Conservation (phyloP, 92 coral and sea anemone genomes). For the Epizoanthus fatuus region DNA sequence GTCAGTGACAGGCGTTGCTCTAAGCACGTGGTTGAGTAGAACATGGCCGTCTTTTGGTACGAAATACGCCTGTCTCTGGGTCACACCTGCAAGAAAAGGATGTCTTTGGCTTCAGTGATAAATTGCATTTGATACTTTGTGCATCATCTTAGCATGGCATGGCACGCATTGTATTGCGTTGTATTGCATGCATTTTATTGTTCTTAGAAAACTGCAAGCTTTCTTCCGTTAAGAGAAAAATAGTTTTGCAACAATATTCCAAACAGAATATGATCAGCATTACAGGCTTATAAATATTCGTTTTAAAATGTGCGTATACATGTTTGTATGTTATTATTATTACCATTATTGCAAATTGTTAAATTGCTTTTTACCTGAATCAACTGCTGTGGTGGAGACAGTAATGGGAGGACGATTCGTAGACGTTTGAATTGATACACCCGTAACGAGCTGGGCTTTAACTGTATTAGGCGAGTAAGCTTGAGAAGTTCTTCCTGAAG, state of each 20-base stretch:
- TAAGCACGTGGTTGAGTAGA: constrained; percentile 18
- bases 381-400: not conserved
- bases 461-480: not conserved
- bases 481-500: not conserved
- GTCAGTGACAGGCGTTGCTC: not conserved
- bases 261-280: too few relatives aligned
- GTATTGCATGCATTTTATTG: too few relatives aligned
- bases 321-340: too few relatives aligned
- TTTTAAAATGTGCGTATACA: too few relatives aligned
- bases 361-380: not conserved
- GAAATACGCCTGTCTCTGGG: not conserved
- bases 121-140: too few relatives aligned
- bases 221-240: too few relatives aligned
- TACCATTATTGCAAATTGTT: too few relatives aligned
- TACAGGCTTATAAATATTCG: too few relatives aligned
- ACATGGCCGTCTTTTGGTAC: not conserved
- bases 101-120: not conserved
- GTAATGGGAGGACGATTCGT: not conserved
- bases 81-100: not conserved
- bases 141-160: not conserved
- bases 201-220: too few relatives aligned
- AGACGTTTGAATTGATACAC: not conserved
- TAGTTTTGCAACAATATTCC: too few relatives aligned
- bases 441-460: not conserved
- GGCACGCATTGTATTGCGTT: not conserved